A percentile compares a stretch with the other conserved stretches of the same genome.
phyloP scores from a whole-genome alignment of 2,888 invertebrate species.

The Mechanitis messenoides region DNA sequence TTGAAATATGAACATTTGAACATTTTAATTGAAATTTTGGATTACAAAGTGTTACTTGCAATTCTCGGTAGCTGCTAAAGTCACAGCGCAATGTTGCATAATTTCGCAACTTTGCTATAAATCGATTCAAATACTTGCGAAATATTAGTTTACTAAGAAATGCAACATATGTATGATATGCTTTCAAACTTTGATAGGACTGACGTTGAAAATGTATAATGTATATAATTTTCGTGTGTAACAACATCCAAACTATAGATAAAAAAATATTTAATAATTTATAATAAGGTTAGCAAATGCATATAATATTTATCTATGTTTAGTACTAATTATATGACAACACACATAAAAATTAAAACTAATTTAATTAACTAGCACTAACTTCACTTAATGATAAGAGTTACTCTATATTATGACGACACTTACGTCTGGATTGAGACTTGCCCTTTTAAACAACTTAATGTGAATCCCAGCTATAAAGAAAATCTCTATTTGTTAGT shows the following conservation, averaged over 20 bases:
- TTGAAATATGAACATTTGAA: too few relatives aligned
- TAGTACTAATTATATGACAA: too few relatives aligned
- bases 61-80: slow-evolving; percentile 10
- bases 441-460: slow-evolving; percentile 7
- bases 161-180: background rate
- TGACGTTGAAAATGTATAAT: too few relatives aligned
- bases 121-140: slow-evolving; percentile 21
- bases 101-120: slow-evolving; percentile 20
- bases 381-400: too few relatives aligned
- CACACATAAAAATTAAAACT: too few relatives aligned
- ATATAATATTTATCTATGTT: too few relatives aligned
- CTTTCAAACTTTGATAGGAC: too few relatives aligned
- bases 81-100: slow-evolving; percentile 23
- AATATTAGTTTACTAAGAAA: background rate
- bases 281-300: too few relatives aligned
- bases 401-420: background rate
- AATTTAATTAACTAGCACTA: too few relatives aligned
- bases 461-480: slow-evolving; percentile 9
- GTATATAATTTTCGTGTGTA: too few relatives aligned
- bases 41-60: slow-evolving; percentile 11
- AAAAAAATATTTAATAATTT: too few relatives aligned
- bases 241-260: too few relatives aligned
- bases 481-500: slow-evolving; percentile 3
- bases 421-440: background rate
- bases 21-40: slow-evolving; percentile 5